A percentile compares a stretch with the other conserved stretches of the same genome.
Conservation (phyloP, 2,113 vertebrate species). For the Pygoscelis antarcticus region DNA sequence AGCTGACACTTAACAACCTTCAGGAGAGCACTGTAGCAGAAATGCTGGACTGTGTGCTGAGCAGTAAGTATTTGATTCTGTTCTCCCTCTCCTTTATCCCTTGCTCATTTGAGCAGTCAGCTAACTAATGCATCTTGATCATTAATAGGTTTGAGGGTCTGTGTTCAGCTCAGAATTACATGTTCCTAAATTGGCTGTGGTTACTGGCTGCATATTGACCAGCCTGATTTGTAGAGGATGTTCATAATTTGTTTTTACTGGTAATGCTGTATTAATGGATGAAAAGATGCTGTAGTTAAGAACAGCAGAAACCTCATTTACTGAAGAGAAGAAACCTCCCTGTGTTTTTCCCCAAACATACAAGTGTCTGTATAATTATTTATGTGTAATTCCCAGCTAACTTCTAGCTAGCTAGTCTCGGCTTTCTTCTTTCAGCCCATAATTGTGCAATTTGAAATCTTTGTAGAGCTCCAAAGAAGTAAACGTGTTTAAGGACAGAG, state of each 20-base stretch:
- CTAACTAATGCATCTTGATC: not conserved
- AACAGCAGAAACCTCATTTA: not conserved
- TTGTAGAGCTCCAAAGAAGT: not conserved
- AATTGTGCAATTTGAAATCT: not conserved
- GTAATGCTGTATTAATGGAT: not conserved
- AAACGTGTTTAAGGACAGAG: not conserved
- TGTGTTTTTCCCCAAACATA: not conserved
- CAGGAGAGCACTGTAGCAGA: constrained; percentile 11
- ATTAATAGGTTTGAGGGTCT: not conserved
- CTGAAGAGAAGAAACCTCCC: not conserved
- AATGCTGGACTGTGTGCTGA: not conserved
- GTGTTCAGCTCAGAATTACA: not conserved
- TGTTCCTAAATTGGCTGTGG: not conserved
- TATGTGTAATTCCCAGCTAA: not conserved
- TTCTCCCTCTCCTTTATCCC: not conserved
- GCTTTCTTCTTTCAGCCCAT: not conserved
- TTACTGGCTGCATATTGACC: not conserved
- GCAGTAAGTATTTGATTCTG: constrained; percentile 12
- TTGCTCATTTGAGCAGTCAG: constrained; percentile 1
- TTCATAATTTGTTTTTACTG: not conserved
- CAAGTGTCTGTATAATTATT: not conserved
- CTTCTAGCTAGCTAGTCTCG: not conserved
- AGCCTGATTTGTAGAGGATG: not conserved
- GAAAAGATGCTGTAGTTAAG: not conserved
- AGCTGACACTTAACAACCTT: constrained; percentile 48